Conservation (phyloP, 2,888 invertebrate genomes). For the Trachelus iudaicus region DNA sequence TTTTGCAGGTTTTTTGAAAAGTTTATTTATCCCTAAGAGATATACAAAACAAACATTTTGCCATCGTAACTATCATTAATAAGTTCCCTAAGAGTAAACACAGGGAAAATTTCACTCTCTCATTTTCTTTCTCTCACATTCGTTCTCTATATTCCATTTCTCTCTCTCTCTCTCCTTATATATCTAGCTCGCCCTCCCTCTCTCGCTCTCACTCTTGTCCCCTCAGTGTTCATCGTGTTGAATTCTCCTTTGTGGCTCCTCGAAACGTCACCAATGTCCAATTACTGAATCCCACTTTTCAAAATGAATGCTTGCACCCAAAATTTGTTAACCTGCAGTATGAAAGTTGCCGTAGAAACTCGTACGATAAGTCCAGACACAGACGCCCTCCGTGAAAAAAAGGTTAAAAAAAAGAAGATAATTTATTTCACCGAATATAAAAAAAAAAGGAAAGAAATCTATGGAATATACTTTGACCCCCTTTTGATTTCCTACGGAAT, state of each 20-base stretch:
- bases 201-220: slow-evolving; percentile 14
- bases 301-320: background rate
- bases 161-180: background rate
- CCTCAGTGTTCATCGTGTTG: slow-evolving; percentile 34
- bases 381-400: background rate
- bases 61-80: slow-evolving; percentile 62
- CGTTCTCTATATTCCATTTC: slow-evolving; percentile 17
- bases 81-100: slow-evolving; percentile 68
- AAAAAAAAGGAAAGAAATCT: background rate
- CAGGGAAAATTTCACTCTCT: slow-evolving; percentile 65
- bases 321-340: background rate
- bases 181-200: background rate
- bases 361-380: background rate
- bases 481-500: background rate
- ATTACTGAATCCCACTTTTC: background rate
- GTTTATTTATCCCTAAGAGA: slow-evolving; percentile 73
- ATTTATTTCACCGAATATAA: background rate
- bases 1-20: slow-evolving; percentile 66
- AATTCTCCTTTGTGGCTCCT: slow-evolving; percentile 14
- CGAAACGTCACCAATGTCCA: background rate
- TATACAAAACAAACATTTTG: slow-evolving; percentile 73
- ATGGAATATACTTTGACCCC: background rate
- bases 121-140: slow-evolving; percentile 57
- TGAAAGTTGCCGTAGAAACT: no score
- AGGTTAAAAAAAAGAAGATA: background rate